Base-by-base conservation (phyloP, 1,140 invertebrate species). In the Odontomachus brunneus region DNA sequence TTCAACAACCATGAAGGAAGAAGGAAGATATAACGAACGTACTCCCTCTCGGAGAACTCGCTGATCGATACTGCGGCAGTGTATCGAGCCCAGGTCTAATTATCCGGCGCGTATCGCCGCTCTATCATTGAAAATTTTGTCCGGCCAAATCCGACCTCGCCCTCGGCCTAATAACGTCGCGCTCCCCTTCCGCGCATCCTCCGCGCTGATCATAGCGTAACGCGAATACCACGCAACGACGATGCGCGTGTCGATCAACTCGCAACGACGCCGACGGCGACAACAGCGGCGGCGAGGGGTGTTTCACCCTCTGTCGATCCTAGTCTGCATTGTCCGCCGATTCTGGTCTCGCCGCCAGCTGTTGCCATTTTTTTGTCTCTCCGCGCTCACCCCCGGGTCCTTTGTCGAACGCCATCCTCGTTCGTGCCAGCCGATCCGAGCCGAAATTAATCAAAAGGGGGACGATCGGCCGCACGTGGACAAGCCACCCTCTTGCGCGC, bases 401-500 rank as follows among this genome's bases (percentile, higher is more conserved):
- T 88, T 88, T 88, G 87, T 88, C 60, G 78, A 69, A 60, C 71
- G 51, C 60, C 87, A 84, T 84, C 83, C 76, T 69, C 67, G 67
- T 86, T 82, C 59, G 26, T 75, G 80, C 59, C 75, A 80, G 73
- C 44, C 84, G 78, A 89, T 89, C 59, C 81, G 71, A 83, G 44
- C 84, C 38, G 48, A 88, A 90, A 91, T 90, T 91, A 88, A 92
- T 92, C 89, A 91, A 91, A 91, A 88, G 89, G 66, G n/a, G 83
- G 90, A 88, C 88, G 84, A 83, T 80, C 72, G 53, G 67, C 60
- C 72, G 82, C 84, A 87, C 85, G 84, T 89, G 83, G 88, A 76
- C 84, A 84, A 81, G 33, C 73, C 67, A 69, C 76, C 66, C 74
- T 24, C 49, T 44, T 55, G 33, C 57, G 82, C 65, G 53, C 82